Evolutionary conservation across 2,888 invertebrate genomes (phyloP).

Genomic region (Cephus runcator): DNA sequence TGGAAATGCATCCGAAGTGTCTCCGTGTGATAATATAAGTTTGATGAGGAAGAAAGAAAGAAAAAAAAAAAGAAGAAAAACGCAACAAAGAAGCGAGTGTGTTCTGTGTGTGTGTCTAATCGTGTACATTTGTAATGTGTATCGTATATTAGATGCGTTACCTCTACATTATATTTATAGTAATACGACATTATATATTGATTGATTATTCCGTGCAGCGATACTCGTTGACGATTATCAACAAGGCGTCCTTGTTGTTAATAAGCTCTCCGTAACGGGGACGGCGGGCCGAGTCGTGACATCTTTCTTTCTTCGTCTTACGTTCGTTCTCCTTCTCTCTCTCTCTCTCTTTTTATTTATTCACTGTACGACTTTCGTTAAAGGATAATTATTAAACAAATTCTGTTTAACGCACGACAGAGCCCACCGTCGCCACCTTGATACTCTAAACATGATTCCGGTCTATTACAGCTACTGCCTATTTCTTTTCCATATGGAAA

Average conservation of each 20-base stretch:
- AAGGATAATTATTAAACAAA: too few species aligned
- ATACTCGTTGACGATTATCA: slow-evolving; percentile 33
- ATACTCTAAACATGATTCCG: too few species aligned
- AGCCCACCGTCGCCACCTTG: too few species aligned
- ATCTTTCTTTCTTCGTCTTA: slow-evolving; percentile 1
- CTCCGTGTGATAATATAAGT: too few species aligned
- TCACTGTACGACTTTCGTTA: too few species aligned
- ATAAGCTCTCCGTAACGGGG: slow-evolving; percentile 37
- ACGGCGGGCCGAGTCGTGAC: slow-evolving; percentile 10
- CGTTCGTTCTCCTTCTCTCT: slow-evolving; percentile 8
- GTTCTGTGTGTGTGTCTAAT: background rate
- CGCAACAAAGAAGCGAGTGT: background rate
- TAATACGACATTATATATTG: slow-evolving; percentile 37
- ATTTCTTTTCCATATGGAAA: too few species aligned
- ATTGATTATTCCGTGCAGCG: slow-evolving; percentile 40
- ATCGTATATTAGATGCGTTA: background rate
- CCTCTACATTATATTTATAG: slow-evolving; percentile 2
- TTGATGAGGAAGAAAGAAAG: background rate
- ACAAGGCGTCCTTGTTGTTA: slow-evolving; percentile 25
- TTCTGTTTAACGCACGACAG: too few species aligned
- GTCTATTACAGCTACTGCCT: too few species aligned
- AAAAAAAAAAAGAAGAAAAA: background rate
- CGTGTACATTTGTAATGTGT: background rate
- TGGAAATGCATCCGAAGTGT: too few species aligned
- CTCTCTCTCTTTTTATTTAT: background rate